A percentile compares a stretch with the other conserved stretches of the same genome.
These are phyloP conservation scores for Brotula barbata DNA, from an alignment of 2,797 vertebrate genomes.

Conservation along the genomic window DNA sequence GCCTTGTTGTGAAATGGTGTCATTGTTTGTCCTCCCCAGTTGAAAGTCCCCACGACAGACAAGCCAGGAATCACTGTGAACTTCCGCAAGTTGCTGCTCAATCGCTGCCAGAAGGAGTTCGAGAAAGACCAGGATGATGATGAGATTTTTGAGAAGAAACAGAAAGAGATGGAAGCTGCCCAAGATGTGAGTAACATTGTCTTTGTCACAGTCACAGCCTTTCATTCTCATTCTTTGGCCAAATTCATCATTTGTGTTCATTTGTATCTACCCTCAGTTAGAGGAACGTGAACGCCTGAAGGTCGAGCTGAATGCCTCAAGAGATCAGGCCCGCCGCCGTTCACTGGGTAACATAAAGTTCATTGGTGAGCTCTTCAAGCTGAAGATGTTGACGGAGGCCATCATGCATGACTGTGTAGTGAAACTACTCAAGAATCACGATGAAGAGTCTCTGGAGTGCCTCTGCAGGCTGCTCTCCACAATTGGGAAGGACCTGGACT, in stretches of 20 bases:
- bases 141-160: conserved; percentile 94
- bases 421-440: conserved; percentile 97
- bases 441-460: conserved; percentile 97
- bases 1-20: neutral
- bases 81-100: conserved; percentile 96
- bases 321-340: conserved; percentile 89
- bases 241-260: neutral
- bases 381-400: conserved; percentile 97
- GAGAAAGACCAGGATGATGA: conserved; percentile 98
- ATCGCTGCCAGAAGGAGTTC: conserved; percentile 99
- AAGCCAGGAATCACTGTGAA: conserved; percentile 92
- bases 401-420: conserved; percentile 99
- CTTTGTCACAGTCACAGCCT: neutral
- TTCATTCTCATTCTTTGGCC: neutral
- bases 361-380: conserved; percentile 95
- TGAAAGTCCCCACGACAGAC: conserved; percentile 94
- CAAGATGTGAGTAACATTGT: conserved; percentile 76
- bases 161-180: conserved; percentile 93
- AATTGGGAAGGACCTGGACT: conserved; percentile 98
- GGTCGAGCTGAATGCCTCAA: conserved; percentile 86
- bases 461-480: conserved; percentile 95
- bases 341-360: conserved; percentile 98
- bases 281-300: conserved; percentile 91
- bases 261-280: conserved; percentile 67
- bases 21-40: conserved; percentile 67